Evolutionary conservation across 2,797 vertebrate genomes (phyloP).

Genomic region (Falco rusticolus): DNA sequence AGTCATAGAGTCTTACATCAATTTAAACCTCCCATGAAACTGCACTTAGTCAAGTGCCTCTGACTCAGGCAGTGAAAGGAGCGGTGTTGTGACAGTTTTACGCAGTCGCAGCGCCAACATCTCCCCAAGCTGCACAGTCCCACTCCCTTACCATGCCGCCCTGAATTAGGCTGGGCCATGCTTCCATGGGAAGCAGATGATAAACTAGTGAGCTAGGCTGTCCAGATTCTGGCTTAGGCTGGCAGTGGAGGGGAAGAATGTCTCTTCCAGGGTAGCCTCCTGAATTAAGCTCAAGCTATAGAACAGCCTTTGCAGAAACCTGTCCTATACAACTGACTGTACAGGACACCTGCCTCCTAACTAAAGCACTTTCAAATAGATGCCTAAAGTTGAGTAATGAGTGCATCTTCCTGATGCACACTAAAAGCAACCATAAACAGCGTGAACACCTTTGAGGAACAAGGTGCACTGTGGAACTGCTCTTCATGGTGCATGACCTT

Average conservation of each 20-base stretch:
- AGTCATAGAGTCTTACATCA: neutral
- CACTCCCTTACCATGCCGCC: rapidly evolving
- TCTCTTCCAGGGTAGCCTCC: neutral
- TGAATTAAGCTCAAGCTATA: neutral
- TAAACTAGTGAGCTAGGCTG: neutral
- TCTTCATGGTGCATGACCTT: neutral
- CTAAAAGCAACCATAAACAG: neutral
- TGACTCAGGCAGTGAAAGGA: neutral
- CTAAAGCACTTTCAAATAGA: neutral
- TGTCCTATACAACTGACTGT: neutral
- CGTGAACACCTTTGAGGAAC: neutral
- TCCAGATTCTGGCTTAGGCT: neutral
- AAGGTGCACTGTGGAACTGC: neutral
- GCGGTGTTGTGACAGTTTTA: neutral
- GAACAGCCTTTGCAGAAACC: neutral
- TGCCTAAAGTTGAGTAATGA: neutral
- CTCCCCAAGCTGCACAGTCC: neutral
- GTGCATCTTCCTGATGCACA: neutral
- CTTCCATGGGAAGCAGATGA: neutral
- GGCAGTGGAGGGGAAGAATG: neutral
- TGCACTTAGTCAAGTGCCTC: neutral
- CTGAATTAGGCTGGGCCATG: neutral
- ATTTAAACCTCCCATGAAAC: neutral
- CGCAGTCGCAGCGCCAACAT: neutral
- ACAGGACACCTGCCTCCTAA: neutral